Base-by-base conservation (phyloP, 2,797 vertebrate genomes). In the Scyliorhinus canicula region DNA sequence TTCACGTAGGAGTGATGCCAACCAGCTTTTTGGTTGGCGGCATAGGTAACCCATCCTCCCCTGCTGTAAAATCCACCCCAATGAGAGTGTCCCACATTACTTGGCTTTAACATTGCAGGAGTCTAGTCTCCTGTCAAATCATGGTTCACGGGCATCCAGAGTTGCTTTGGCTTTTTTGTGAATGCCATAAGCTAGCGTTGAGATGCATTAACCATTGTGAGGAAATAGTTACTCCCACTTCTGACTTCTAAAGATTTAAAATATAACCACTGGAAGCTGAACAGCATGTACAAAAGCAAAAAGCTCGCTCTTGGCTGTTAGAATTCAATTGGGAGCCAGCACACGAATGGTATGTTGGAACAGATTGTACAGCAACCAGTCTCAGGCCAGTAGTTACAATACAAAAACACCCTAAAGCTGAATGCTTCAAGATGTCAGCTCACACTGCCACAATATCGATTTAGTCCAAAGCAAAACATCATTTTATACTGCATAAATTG, bases 281-380 rank as follows among this genome's bases (percentile, higher is more conserved):
- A 57, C n/a, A 12, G 40, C 26, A n/a, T 63, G 44, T 47, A 47
- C 44, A 47, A 24, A 82, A 44, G 21, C 79, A 44, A 3, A 65
- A 21, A 63, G 31, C 7, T 91, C 24, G 19, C 57, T 91, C 19
- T 19, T 91, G 88, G 88, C 88, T 65, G 57, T 26, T 44, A 63
- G 44, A 65, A 65, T 65, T 63, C 88, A 91, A 63, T 4, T 44
- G 60, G 88, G 57, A 91, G 31, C 55, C 55, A 88, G 14, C 55
- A n/a, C 11, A 57, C n/a, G 21, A 91, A 44, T 44, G 60, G 88
- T 6, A 35, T 16, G 28, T 86, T 86, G 88, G 88, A 91, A 91
- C 88, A 91, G 88, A 91, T 91, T 44, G 57, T 44, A 40, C 88
- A 91, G 35, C 57, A 63, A 91, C n/a, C 60, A 44, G n/a, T 91